Evolutionary conservation across 1,140 invertebrate genomes (phyloP), one percentile per base, ranked within the genome.

Genomic region (Panagrolaimus sp.): DNA sequence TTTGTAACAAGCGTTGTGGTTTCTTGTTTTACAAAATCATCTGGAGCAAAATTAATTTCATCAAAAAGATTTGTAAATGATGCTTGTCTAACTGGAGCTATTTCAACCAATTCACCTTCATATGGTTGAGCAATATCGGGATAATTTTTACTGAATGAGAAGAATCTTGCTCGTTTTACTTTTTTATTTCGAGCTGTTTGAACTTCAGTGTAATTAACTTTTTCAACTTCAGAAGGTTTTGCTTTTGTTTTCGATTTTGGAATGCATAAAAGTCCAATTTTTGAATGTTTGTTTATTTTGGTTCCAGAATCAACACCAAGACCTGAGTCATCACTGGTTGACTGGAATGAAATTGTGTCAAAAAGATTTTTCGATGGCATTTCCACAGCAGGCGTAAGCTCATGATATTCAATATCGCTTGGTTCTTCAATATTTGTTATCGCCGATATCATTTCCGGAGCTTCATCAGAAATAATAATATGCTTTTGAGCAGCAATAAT

Each of bases 341-440:
- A 58, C n/a, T 21, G 21, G 52, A 55, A 55, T 28, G 52, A 55
- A 28, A 55, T 55, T 21, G 52, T n/a, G n/a, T 55, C 52, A 28
- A 55, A 55, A 1, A 55, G n/a, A 28, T 55, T 55, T n/a, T 24
- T 28, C 7, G 17, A 21, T 10, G 52, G 52, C 21, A 17, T 17
- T 55, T 32, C 64, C 28, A 1, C 43, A 43, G 15, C 32, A 17
- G 7, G 48, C 9, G 10, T 14, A 1, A 15, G 48, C n/a, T 68
- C 62, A 43, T 71, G 65, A 10, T 43, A 65, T 17, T 71, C 70
- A 15, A 28, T 70, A 67, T 71, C 74, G 38, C 32, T 64, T 21
- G 14, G 46, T 55, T 70, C 63, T 12, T 71, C 65, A 9, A 28
- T 43, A 9, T 43, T 38, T 38, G 47, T 24, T 7, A 4, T 67